These are phyloP conservation scores for Steatocranus sp. DNA, from an alignment of 2,797 vertebrate species.

Conservation along the genomic window DNA sequence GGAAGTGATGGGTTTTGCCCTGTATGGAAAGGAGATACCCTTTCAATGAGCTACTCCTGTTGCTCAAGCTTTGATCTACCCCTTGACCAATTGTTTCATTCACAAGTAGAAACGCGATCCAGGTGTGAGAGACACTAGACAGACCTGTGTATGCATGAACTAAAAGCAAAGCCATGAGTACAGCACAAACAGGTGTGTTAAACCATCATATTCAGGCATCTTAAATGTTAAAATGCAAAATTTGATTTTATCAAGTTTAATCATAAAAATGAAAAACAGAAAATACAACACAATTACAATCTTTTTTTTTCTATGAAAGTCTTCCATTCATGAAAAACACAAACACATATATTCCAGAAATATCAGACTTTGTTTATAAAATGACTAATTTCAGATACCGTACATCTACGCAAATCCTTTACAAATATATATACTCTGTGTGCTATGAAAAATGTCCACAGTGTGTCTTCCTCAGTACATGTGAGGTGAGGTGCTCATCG, in stretches of 20 bases:
- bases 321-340: slow-evolving; percentile 42
- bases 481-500: background rate
- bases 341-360: slow-evolving; percentile 54
- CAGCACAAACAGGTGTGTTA: background rate
- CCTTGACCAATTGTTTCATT: background rate
- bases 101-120: background rate
- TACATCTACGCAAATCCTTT: slow-evolving; percentile 41
- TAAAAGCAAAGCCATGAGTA: background rate
- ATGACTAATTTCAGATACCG: slow-evolving; percentile 24
- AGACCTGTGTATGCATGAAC: background rate
- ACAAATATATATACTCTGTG: slow-evolving; percentile 60
- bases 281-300: slow-evolving; percentile 34
- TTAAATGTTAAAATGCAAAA: background rate
- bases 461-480: slow-evolving; percentile 8
- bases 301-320: slow-evolving; percentile 27
- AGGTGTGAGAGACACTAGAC: background rate
- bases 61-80: background rate
- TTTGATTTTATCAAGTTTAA: slow-evolving; percentile 17
- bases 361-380: slow-evolving; percentile 36
- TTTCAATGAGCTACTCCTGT: background rate
- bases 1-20: background rate
- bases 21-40: background rate
- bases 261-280: slow-evolving; percentile 38
- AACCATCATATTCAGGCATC: background rate
- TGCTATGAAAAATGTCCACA: slow-evolving; percentile 46